phyloP scores from a whole-genome alignment of 2,113 vertebrate species.

The Leptocoma aspasia region DNA sequence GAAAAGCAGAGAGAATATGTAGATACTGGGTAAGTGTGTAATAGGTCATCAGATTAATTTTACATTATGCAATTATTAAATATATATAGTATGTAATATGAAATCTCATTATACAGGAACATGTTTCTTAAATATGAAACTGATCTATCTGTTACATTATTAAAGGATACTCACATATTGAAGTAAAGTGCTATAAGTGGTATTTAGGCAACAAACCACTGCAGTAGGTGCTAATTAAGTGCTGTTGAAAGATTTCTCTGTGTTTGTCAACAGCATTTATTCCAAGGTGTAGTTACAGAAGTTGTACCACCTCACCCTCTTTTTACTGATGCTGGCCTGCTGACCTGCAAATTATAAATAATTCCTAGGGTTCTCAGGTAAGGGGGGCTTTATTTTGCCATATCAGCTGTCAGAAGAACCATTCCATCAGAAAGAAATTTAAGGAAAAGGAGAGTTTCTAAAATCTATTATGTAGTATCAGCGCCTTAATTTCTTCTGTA shows the following conservation, averaged over 20 bases:
- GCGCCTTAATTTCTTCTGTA: not conserved
- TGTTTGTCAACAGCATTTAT: not conserved
- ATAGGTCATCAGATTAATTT: not conserved
- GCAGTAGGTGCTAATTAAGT: not conserved
- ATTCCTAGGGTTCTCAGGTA: not conserved
- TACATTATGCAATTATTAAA: not conserved
- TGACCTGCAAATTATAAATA: not conserved
- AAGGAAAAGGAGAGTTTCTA: not conserved
- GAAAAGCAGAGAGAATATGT: not conserved
- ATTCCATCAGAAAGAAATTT: not conserved
- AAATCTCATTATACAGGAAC: not conserved
- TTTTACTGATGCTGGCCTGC: not conserved
- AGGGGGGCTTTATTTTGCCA: not conserved
- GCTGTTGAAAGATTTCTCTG: not conserved
- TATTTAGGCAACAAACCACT: not conserved
- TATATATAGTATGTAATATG: not conserved
- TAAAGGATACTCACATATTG: not conserved
- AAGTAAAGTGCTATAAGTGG: not conserved
- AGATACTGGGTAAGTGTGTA: not conserved
- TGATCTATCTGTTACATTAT: not conserved
- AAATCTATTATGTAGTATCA: not conserved
- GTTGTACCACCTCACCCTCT: not conserved
- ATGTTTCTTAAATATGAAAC: not conserved
- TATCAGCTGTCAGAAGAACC: not conserved
- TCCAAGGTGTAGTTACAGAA: not conserved